Evolutionary conservation across 2,888 invertebrate species (phyloP), one percentile per base, ranked within the genome.

Genomic region (Gisinianus flammeolus): DNA sequence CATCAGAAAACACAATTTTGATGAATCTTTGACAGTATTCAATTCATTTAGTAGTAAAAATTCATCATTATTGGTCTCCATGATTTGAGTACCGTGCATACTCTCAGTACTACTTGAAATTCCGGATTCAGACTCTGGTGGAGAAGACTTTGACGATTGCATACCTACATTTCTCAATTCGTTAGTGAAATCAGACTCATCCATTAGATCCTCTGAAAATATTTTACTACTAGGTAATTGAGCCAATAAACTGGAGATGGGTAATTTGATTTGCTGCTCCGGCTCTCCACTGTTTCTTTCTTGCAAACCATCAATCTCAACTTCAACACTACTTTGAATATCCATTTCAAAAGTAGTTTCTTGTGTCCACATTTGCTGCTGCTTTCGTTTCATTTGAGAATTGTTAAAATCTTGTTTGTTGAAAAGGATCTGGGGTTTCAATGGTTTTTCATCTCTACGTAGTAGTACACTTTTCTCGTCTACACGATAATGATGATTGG

Each of bases 291-390:
- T 35, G 5, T 5, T 35, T 35, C n/a, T 62, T 24, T 24, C 62
- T 62, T 62, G 24, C 12, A 3, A 62, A 16, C 28, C 26, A 52
- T 70, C 54, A 26, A 1, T 4, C 19, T 52, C n/a, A 22, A 72
- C 26, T 56, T 72, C 72, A 24, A 72, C 54, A 28, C 58, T 72
- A 58, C 72, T 72, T 31, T 72, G 72, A 58, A 72, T 72, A 31
- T 72, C 72, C 10, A 72, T 72, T 22, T 56, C 22, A 31, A 58
- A 72, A n/a, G n/a, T n/a, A 54, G 33, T 54, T 70, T 70, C 54
- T 19, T 35, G 26, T 0, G 54, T 22, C 70, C 70, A 70, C 10
- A 70, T 26, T 52, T 52, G 22, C 0, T 35, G 54, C 77, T 72
- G 72, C 10, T 16, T 62, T 52, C 72, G 30, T 44, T 64, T 71